Evolutionary conservation across 2,113 vertebrate species (phyloP).

Genomic region (Butorides virescens): DNA sequence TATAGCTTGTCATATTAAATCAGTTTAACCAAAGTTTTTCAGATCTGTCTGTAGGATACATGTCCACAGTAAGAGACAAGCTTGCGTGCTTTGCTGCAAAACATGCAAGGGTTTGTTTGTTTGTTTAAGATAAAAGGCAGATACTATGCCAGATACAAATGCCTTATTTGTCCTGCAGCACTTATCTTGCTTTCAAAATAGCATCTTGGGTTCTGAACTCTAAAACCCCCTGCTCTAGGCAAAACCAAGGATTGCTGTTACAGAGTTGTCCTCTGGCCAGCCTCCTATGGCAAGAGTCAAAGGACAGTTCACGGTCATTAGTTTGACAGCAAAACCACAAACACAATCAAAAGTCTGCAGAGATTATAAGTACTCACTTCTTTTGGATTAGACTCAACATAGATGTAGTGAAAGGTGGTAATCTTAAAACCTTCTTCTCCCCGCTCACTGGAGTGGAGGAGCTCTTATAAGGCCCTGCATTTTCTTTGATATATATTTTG

Average conservation of each 20-base stretch:
- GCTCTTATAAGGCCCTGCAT: neutral
- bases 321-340: neutral
- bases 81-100: neutral
- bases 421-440: neutral
- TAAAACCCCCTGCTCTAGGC: neutral
- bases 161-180: neutral
- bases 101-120: neutral
- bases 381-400: neutral
- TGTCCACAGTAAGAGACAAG: neutral
- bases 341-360: neutral
- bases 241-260: neutral
- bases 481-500: neutral
- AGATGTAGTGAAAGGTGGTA: neutral
- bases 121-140: neutral
- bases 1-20: neutral
- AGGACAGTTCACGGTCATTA: neutral
- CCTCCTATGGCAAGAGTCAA: neutral
- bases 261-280: neutral
- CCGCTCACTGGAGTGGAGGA: neutral
- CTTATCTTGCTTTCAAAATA: neutral
- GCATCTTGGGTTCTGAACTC: neutral
- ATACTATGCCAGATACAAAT: neutral
- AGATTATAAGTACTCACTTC: neutral
- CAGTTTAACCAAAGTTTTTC: neutral
- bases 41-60: neutral